Conservation (phyloP, 2,888 invertebrate genomes). For the Girardia tigrina region DNA sequence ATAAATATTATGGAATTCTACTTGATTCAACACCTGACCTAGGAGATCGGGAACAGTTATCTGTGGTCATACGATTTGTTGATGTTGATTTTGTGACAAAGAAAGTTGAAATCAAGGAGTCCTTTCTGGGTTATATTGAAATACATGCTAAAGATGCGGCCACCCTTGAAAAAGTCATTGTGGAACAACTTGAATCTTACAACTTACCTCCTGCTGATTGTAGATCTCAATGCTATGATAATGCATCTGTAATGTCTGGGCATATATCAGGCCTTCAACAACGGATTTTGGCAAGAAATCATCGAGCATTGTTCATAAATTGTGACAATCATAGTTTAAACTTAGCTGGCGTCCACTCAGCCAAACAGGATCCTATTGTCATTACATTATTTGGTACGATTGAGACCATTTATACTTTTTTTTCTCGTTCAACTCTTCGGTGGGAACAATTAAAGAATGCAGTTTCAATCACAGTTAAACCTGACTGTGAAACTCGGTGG, state of each 20-base stretch:
- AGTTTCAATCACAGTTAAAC: not conserved
- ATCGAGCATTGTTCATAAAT: not conserved
- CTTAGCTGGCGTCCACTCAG: conserved; percentile 15
- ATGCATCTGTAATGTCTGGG: not conserved
- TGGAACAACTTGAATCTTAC: not conserved
- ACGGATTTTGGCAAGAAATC: not conserved
- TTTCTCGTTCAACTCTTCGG: not conserved
- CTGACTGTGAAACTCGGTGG: not conserved
- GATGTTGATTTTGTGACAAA: too few species aligned
- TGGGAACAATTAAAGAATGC: not conserved
- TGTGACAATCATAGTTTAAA: conserved; percentile 7
- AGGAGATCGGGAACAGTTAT: too few species aligned
- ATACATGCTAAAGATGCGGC: too few species aligned
- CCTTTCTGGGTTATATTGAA: too few species aligned
- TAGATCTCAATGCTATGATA: not conserved
- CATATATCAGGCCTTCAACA: too few species aligned
- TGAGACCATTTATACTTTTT: too few species aligned
- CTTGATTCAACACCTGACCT: too few species aligned
- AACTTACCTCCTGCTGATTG: not conserved
- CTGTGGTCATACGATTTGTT: too few species aligned
- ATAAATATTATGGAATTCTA: too few species aligned
- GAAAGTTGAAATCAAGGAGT: too few species aligned
- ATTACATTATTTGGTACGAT: not conserved
- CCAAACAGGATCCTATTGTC: not conserved
- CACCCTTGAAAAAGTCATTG: not conserved